These are phyloP conservation scores for Heptranchias perlo DNA, from an alignment of 2,113 vertebrate species.

Conservation along the genomic window DNA sequence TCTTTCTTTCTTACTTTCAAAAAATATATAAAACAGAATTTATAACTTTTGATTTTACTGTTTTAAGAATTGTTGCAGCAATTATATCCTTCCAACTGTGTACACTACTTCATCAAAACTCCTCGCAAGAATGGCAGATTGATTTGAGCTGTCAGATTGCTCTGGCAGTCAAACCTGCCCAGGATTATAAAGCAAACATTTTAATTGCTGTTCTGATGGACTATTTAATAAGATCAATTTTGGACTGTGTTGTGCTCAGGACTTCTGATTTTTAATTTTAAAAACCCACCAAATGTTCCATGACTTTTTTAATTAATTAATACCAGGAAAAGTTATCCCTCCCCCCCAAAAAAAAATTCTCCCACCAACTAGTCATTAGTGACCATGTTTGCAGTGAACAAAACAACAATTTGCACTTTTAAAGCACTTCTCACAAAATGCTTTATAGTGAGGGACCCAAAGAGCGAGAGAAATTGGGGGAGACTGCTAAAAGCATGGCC, in stretches of 20 bases:
- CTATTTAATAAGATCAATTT: neutral
- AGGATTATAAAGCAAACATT: no score
- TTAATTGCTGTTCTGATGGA: neutral
- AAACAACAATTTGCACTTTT: neutral
- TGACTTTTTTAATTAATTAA: neutral
- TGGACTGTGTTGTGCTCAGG: neutral
- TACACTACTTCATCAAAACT: neutral
- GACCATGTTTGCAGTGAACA: neutral
- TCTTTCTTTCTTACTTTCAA: neutral
- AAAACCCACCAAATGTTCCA: neutral
- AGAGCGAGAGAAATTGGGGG: neutral
- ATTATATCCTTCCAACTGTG: neutral
- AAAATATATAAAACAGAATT: neutral
- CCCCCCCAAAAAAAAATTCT: neutral
- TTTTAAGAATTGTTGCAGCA: neutral
- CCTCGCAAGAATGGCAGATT: neutral
- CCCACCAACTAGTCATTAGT: neutral
- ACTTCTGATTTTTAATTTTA: neutral
- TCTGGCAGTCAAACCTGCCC: no score
- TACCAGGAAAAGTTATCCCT: neutral
- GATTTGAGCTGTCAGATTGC: neutral
- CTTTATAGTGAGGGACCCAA: neutral
- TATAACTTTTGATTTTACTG: neutral
- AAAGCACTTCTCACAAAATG: neutral
- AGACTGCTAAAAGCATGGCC: neutral